Conservation (phyloP, 2,113 vertebrate species). For the Trochalopteron elliotii region DNA sequence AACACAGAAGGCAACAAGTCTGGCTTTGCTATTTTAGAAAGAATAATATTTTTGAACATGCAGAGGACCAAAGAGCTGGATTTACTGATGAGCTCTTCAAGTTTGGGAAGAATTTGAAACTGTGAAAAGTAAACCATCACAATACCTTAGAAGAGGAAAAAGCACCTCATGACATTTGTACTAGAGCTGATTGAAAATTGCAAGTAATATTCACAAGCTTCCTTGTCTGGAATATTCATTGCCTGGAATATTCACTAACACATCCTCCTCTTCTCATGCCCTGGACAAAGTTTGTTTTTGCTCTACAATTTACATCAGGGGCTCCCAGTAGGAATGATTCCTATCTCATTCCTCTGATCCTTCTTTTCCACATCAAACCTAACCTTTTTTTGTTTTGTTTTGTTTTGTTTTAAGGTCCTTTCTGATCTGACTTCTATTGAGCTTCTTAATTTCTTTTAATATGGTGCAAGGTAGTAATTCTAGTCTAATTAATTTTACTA, state of each 20-base stretch:
- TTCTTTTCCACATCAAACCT: neutral
- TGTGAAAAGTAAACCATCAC: neutral
- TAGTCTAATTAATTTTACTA: neutral
- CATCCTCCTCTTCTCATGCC: neutral
- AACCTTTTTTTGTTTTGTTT: neutral
- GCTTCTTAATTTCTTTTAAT: neutral
- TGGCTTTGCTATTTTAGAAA: slow-evolving; percentile 44
- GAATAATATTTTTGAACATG: slow-evolving; percentile 59
- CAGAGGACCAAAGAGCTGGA: slow-evolving; percentile 60
- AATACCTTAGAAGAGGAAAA: neutral
- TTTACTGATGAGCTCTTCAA: slow-evolving; percentile 62
- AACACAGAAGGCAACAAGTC: neutral
- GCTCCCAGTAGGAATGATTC: neutral
- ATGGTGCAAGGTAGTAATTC: accelerated
- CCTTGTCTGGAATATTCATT: neutral
- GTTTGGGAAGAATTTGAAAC: neutral
- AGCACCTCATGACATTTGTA: neutral
- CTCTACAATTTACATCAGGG: neutral
- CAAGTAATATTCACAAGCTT: neutral
- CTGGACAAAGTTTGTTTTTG: neutral
- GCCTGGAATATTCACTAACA: neutral
- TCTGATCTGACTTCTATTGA: neutral
- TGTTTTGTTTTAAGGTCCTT: neutral
- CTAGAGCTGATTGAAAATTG: neutral
- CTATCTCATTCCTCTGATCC: neutral